Conservation (phyloP, 2,113 vertebrate genomes). For the Ciconia maguari region DNA sequence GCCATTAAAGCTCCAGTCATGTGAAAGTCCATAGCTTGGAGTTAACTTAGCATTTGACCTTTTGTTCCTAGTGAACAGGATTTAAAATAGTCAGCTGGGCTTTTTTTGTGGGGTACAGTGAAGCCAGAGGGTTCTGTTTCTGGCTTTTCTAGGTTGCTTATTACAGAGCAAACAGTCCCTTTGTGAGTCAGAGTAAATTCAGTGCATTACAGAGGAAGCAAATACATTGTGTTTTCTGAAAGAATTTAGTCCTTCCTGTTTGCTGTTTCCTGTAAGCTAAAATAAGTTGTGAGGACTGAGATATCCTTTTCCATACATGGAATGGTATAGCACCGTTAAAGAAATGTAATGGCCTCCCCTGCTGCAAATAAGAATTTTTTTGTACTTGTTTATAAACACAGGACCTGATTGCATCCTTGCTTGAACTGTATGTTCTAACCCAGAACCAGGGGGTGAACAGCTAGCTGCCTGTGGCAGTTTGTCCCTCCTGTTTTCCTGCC, state of each 20-base stretch:
- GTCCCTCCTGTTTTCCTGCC: not conserved
- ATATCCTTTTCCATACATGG: not conserved
- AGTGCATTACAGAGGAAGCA: not conserved
- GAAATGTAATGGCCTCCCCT: not conserved
- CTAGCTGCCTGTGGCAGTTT: not conserved
- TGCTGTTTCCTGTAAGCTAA: conserved; percentile 29
- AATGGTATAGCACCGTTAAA: not conserved
- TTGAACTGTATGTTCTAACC: not conserved
- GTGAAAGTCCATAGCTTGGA: not conserved
- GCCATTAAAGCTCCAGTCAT: not conserved
- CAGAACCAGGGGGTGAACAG: not conserved
- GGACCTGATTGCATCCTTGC: not conserved
- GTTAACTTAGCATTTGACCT: not conserved
- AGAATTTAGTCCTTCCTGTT: conserved; percentile 36
- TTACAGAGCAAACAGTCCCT: not conserved
- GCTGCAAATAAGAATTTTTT: not conserved
- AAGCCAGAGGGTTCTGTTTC: not conserved
- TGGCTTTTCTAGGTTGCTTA: not conserved
- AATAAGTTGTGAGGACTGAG: not conserved
- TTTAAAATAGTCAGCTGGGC: not conserved
- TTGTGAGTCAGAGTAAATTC: not conserved
- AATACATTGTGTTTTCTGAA: conserved; percentile 42
- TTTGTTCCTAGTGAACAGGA: not conserved
- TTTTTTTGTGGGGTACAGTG: not conserved
- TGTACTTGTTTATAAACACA: not conserved